phyloP scores from a whole-genome alignment of 1,140 invertebrate genomes.

The Nasonia vitripennis region DNA sequence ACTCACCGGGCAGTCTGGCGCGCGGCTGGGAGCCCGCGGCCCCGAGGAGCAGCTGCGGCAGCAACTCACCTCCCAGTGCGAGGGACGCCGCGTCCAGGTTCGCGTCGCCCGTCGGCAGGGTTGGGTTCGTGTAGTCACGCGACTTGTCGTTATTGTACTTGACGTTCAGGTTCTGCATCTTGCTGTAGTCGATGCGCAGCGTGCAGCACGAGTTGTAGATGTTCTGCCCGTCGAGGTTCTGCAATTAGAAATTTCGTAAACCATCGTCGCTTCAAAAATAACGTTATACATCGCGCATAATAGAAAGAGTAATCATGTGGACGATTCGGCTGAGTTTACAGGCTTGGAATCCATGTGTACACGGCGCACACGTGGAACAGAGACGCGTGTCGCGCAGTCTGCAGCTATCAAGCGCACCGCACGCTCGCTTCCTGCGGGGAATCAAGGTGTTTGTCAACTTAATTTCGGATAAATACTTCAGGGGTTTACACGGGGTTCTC shows the following conservation, averaged over 20 bases:
- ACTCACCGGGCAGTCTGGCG: slow-evolving; percentile 73
- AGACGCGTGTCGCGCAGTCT: background rate
- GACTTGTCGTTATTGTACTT: slow-evolving; percentile 99
- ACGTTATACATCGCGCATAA: no score
- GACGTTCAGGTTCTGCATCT: slow-evolving; percentile 97
- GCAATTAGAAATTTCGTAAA: slow-evolving; percentile 54
- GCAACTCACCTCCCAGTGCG: slow-evolving; percentile 78
- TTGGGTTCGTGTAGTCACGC: slow-evolving; percentile 98
- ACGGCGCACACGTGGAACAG: background rate
- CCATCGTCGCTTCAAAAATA: no score
- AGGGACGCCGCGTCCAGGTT: slow-evolving; percentile 80
- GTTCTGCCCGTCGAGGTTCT: slow-evolving; percentile 97
- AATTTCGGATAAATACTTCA: slow-evolving; percentile 17
- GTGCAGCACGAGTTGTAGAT: slow-evolving; percentile 99
- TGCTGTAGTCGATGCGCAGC: slow-evolving; percentile 99
- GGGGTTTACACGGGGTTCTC: no score
- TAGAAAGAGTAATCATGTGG: no score
- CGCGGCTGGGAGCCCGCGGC: slow-evolving; percentile 79
- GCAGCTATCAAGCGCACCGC: background rate
- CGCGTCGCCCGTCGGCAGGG: slow-evolving; percentile 93
- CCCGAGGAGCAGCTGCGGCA: slow-evolving; percentile 81
- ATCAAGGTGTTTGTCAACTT: slow-evolving; percentile 31
- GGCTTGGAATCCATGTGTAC: background rate
- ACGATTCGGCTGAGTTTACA: background rate
- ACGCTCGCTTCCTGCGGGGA: background rate